These are phyloP conservation scores for Agrilus cyanescens DNA, from an alignment of 2,888 invertebrate species.

Conservation along the genomic window DNA sequence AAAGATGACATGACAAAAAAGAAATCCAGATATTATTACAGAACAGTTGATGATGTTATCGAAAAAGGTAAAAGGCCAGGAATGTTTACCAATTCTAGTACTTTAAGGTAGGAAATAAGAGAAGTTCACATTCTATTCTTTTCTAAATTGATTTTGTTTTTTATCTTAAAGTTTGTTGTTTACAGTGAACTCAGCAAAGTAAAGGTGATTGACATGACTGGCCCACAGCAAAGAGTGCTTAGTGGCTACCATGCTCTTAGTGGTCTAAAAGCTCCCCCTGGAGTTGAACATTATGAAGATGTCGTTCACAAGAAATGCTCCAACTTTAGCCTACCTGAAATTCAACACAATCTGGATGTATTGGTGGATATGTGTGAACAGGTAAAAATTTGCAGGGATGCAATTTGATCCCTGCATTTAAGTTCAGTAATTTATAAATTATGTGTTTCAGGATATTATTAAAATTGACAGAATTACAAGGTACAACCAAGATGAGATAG, in stretches of 20 bases:
- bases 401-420: not conserved
- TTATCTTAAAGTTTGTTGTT: slow-evolving; percentile 6
- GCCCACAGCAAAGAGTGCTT: slow-evolving; percentile 82
- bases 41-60: slow-evolving; percentile 78
- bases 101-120: slow-evolving; percentile 23
- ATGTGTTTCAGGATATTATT: slow-evolving; percentile 61
- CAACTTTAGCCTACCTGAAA: slow-evolving; percentile 74
- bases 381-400: slow-evolving; percentile 28
- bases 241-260: slow-evolving; percentile 88
- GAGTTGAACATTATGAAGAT: slow-evolving; percentile 51
- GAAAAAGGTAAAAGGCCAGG: slow-evolving; percentile 67
- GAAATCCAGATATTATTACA: slow-evolving; percentile 68
- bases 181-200: slow-evolving; percentile 65
- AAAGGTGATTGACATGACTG: slow-evolving; percentile 98
- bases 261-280: slow-evolving; percentile 44
- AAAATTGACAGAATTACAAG: slow-evolving; percentile 67
- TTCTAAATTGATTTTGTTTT: not conserved
- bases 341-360: slow-evolving; percentile 83
- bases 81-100: slow-evolving; percentile 28
- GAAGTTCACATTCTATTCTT: not conserved
- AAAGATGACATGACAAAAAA: slow-evolving; percentile 46
- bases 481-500: slow-evolving; percentile 65
- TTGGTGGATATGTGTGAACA: slow-evolving; percentile 90
- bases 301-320: slow-evolving; percentile 49
- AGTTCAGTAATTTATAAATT: slow-evolving; percentile 1